phyloP scores from a whole-genome alignment of 2,113 vertebrate genomes.

The Ageneiosus marmoratus region DNA sequence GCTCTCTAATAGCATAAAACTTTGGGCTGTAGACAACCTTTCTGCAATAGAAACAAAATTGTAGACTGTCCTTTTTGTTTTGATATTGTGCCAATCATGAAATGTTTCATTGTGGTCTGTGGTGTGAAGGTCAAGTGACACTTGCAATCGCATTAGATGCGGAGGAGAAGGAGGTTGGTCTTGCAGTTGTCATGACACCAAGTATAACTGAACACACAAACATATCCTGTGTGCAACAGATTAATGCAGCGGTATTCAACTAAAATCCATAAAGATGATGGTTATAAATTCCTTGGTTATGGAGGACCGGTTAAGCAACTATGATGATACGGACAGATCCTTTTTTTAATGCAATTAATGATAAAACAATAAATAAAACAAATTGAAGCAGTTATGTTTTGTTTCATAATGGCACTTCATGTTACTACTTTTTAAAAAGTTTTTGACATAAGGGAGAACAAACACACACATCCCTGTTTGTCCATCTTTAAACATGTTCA shows the following conservation, averaged over 20 bases:
- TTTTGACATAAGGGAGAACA: not conserved
- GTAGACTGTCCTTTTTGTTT: not conserved
- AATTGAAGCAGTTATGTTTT: not conserved
- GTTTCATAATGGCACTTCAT: not conserved
- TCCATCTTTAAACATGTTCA: not conserved
- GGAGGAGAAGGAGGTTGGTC: not conserved
- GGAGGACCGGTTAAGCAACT: not conserved
- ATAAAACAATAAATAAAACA: not conserved
- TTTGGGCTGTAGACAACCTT: not conserved
- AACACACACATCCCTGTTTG: not conserved
- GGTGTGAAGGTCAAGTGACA: not conserved
- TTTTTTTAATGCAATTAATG: not conserved
- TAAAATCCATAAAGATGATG: not conserved
- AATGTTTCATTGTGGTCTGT: not conserved
- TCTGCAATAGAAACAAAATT: not conserved
- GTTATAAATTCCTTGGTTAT: not conserved
- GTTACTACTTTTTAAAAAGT: not conserved
- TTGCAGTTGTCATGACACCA: not conserved
- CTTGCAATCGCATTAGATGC: not conserved
- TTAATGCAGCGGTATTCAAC: not conserved
- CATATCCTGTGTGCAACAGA: not conserved
- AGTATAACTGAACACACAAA: not conserved
- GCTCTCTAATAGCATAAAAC: not conserved
- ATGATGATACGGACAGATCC: not conserved
- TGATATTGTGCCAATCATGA: not conserved